A percentile compares a stretch with the other conserved stretches of the same genome.
Conservation (phyloP, 1,140 invertebrate species). For the Cyclargus thomasi region DNA sequence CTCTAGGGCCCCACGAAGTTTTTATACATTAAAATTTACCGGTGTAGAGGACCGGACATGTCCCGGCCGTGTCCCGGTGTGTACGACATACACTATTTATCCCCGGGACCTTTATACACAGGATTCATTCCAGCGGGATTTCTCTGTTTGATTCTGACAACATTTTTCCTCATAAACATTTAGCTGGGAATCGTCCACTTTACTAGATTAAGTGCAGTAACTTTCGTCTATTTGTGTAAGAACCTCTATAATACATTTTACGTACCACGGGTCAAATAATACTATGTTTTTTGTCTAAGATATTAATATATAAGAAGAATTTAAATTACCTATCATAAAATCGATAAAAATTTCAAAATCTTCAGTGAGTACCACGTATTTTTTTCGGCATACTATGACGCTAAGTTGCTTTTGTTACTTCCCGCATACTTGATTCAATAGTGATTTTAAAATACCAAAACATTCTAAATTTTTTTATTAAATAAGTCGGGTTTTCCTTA, state of each 20-base stretch:
- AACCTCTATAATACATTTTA: background rate
- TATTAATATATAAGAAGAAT: too few relatives aligned
- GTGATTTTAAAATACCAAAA: too few relatives aligned
- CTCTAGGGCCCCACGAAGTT: background rate
- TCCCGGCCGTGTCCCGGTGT: background rate
- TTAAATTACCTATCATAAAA: too few relatives aligned
- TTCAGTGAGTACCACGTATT: too few relatives aligned
- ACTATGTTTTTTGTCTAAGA: too few relatives aligned
- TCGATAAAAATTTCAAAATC: too few relatives aligned
- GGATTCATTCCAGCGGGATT: slow-evolving; percentile 5
- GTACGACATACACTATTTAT: slow-evolving; percentile 2
- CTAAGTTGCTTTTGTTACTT: too few relatives aligned
- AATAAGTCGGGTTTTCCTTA: too few relatives aligned
- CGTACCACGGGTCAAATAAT: too few relatives aligned
- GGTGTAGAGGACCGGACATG: background rate
- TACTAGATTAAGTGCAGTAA: slow-evolving; percentile 2
- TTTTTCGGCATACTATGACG: too few relatives aligned
- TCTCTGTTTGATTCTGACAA: background rate
- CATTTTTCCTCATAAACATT: slow-evolving; percentile 4
- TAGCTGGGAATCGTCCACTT: background rate
- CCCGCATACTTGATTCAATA: too few relatives aligned
- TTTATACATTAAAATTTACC: slow-evolving; percentile 9
- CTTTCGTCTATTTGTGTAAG: background rate
- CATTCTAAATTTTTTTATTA: too few relatives aligned
- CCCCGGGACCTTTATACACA: background rate